Percentiles rank a stretch among this genome's conserved stretches.
phyloP scores from a whole-genome alignment of 1,140 invertebrate species.

The Pantala flavescens region DNA sequence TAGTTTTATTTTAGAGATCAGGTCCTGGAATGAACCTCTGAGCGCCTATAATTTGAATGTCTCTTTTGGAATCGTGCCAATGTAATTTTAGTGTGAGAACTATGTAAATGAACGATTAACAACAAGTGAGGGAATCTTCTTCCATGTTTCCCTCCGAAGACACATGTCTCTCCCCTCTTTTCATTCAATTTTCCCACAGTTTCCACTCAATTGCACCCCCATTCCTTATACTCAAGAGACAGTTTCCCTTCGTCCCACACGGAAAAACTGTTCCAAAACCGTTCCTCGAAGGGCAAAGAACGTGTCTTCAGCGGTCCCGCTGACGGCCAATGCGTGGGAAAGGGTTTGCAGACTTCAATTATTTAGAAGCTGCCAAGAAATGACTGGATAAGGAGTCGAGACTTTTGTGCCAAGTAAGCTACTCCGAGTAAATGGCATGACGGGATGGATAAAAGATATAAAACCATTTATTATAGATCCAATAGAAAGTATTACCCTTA shows the following conservation, averaged over 20 bases:
- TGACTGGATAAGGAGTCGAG: background rate
- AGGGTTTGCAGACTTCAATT: background rate
- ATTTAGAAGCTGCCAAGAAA: slow-evolving; percentile 5
- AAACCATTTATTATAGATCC: background rate
- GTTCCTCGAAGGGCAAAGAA: no score
- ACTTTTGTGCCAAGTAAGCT: background rate
- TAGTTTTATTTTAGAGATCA: no score
- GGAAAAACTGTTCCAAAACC: no score
- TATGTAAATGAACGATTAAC: no score
- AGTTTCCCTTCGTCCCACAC: background rate
- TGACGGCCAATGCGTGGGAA: background rate
- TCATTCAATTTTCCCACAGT: background rate
- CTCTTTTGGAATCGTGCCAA: no score
- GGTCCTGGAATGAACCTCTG: no score
- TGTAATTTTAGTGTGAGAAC: no score
- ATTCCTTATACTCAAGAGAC: background rate
- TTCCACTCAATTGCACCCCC: slow-evolving; percentile 1
- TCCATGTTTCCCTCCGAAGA: no score
- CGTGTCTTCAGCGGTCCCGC: background rate
- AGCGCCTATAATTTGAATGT: no score
- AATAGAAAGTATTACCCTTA: background rate
- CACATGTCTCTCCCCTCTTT: no score
- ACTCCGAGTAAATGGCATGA: background rate
- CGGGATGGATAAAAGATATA: background rate
- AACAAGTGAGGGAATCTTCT: no score